Evolutionary conservation across 2,113 vertebrate species (phyloP).

Genomic region (Diphyllodes magnificus): DNA sequence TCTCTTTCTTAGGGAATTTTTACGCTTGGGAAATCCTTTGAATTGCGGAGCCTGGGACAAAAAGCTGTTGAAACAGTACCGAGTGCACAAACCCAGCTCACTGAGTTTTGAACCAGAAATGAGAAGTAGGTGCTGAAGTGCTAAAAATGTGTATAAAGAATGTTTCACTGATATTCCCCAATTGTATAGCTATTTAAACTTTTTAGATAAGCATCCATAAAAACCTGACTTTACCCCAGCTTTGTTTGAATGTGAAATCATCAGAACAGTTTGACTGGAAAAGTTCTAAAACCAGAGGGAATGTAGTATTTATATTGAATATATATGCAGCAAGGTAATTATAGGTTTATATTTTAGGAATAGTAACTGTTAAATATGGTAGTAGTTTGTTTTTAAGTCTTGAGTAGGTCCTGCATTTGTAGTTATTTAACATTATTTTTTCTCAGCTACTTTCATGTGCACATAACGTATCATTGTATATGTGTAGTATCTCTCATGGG

Average conservation of each 20-base stretch:
- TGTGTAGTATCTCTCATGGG: not conserved
- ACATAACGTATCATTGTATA: not conserved
- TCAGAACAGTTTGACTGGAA: not conserved
- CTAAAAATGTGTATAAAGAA: not conserved
- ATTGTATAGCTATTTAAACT: not conserved
- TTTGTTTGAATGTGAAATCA: not conserved
- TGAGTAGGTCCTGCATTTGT: not conserved
- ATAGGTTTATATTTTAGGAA: not conserved
- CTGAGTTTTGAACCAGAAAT: slow-evolving; percentile 91
- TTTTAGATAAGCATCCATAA: not conserved
- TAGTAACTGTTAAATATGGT: not conserved
- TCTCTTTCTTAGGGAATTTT: slow-evolving; percentile 84
- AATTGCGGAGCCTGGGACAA: slow-evolving; percentile 99
- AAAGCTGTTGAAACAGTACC: slow-evolving; percentile 91
- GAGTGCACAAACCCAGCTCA: slow-evolving; percentile 95
- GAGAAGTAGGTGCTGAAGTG: slow-evolving; percentile 83
- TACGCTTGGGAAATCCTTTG: slow-evolving; percentile 93
- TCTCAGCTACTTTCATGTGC: not conserved
- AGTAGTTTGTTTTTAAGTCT: not conserved
- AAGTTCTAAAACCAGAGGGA: not conserved
- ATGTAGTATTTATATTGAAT: not conserved
- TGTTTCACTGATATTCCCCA: not conserved
- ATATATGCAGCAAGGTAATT: not conserved
- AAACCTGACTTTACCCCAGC: fast-evolving
- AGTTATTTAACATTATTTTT: not conserved